Evolutionary conservation across 2,797 vertebrate genomes (phyloP).

Genomic region (Tinamus major): DNA sequence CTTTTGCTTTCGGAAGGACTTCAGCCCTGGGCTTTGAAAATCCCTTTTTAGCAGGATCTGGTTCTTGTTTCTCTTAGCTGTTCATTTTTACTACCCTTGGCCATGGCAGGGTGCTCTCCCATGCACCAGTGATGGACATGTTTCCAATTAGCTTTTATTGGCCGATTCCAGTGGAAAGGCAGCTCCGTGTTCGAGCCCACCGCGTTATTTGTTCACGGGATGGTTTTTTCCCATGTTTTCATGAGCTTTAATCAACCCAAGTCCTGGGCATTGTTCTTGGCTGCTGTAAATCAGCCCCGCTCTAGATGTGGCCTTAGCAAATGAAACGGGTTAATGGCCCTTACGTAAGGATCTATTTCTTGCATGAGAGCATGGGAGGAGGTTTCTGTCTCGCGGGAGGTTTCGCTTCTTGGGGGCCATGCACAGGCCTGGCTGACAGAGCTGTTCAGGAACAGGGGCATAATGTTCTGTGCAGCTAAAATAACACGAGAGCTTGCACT

Average conservation of each 20-base stretch:
- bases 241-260: background rate
- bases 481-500: background rate
- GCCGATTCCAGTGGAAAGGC: constrained; percentile 22
- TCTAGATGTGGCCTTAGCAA: background rate
- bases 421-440: background rate
- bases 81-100: background rate
- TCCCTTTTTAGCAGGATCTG: background rate
- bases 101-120: background rate
- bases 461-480: too few relatives aligned
- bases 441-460: background rate
- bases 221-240: background rate
- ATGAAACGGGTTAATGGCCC: background rate
- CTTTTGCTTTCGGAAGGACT: background rate
- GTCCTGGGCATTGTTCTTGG: background rate
- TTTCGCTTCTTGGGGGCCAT: background rate
- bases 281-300: background rate
- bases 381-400: too few relatives aligned
- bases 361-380: background rate
- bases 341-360: background rate
- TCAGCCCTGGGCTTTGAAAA: background rate
- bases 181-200: background rate
- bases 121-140: background rate
- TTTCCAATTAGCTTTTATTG: constrained; percentile 55
- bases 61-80: background rate
- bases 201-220: background rate